phyloP scores from a whole-genome alignment of 2,888 invertebrate genomes.

The Oligia strigilis region DNA sequence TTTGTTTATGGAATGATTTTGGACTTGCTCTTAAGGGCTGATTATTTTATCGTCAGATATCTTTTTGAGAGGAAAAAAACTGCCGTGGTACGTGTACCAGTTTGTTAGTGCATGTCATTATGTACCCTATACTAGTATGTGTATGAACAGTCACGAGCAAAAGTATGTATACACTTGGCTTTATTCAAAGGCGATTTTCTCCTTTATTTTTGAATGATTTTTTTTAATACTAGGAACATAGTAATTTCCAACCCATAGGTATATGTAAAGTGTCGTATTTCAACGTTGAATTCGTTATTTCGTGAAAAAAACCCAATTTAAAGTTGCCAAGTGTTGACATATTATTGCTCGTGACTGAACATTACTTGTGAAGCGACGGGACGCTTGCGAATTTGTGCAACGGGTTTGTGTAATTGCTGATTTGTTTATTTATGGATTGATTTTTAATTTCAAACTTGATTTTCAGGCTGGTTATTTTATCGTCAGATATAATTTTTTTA shows the following conservation, averaged over 20 bases:
- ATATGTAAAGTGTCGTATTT: too few species aligned
- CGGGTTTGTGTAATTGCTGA: constrained; percentile 22
- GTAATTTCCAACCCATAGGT: too few species aligned
- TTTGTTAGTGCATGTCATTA: constrained; percentile 84
- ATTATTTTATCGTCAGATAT: too few species aligned
- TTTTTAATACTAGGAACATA: too few species aligned
- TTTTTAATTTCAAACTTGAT: constrained; percentile 15
- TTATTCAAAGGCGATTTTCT: too few species aligned
- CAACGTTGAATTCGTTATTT: too few species aligned
- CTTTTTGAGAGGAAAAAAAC: background rate
- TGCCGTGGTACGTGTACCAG: constrained; percentile 75
- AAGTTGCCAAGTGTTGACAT: too few species aligned
- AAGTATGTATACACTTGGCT: too few species aligned
- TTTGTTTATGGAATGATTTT: constrained; percentile 14
- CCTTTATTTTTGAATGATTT: too few species aligned
- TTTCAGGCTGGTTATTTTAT: background rate
- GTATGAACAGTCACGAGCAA: too few species aligned
- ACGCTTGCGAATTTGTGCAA: constrained; percentile 27
- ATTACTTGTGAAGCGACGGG: constrained; percentile 40
- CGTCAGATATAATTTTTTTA: background rate
- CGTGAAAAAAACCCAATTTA: too few species aligned
- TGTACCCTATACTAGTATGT: constrained; percentile 66
- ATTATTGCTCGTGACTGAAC: too few species aligned
- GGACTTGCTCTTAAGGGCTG: background rate
- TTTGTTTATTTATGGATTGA: constrained; percentile 6